Base-by-base conservation (phyloP, 2,113 vertebrate genomes). In the Callipepla squamata region DNA sequence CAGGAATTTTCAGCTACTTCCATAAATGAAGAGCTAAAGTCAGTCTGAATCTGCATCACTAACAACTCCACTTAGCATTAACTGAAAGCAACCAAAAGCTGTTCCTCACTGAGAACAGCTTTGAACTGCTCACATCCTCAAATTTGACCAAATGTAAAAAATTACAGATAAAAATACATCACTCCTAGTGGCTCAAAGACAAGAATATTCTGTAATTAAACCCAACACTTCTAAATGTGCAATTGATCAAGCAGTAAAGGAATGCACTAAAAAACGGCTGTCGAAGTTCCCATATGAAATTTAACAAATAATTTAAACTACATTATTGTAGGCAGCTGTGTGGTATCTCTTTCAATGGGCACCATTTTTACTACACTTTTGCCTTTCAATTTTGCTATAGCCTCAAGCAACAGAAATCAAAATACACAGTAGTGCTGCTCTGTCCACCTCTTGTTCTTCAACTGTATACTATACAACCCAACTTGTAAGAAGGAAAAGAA, bases 1-100 rank as follows among this genome's bases (percentile, higher is more conserved):
- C 67, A 61, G 57, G 32, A 91, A 70, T 25, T 50, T 50, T 79
- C 63, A 48, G 22, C 38, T 44, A 74, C 32, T 73, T 80, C 14
- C 59, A 50, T 16, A 66, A 22, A 6, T 15, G 69, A 89, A 76
- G 44, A 82, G 10, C 32, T 76, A 68, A 76, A 91, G 44, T 26
- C 70, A 58, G 15, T 19, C 22, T 74, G 42, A 63, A 18, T 34
- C 61, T 50, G 16, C 20, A 75, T 18, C 69, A 69, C 0, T 1
- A 76, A 40, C 22, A 68, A 72, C 3, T 3, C 32, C 32, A 51
- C 23, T 9, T 38, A 85, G 63, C 59, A 34, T 34, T 50, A 83
- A 44, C 59, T 77, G 85, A 86, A 93, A 94, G 85, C 85, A 94
- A 93, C 11, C 62, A 80, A 47, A 67, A 53, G 55, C 5, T 13